A percentile compares a stretch with the other conserved stretches of the same genome.
These are phyloP conservation scores for Megamerina dolium DNA, from an alignment of 2,888 invertebrate species.

Conservation along the genomic window DNA sequence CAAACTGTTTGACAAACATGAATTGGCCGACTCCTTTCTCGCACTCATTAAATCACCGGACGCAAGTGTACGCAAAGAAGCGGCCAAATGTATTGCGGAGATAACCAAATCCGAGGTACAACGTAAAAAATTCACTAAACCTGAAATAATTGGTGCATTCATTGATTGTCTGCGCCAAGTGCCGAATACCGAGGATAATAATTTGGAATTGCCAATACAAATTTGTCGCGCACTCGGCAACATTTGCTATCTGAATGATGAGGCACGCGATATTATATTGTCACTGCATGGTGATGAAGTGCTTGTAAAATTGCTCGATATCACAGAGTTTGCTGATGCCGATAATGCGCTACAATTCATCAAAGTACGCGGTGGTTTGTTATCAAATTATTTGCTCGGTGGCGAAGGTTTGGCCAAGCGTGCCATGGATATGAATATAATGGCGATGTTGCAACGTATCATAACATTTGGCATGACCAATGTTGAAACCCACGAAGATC, in stretches of 20 bases:
- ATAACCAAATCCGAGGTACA: slow-evolving; percentile 72
- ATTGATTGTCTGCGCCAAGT: slow-evolving; percentile 52
- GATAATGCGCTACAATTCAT: slow-evolving; percentile 53
- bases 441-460: slow-evolving; percentile 53
- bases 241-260: slow-evolving; percentile 82
- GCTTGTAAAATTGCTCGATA: slow-evolving; percentile 49
- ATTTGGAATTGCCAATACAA: slow-evolving; percentile 60
- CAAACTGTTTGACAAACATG: slow-evolving; percentile 45
- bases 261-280: slow-evolving; percentile 54
- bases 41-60: slow-evolving; percentile 43
- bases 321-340: slow-evolving; percentile 33
- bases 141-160: slow-evolving; percentile 56
- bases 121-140: slow-evolving; percentile 63
- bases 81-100: slow-evolving; percentile 72
- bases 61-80: slow-evolving; percentile 52
- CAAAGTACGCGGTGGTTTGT: slow-evolving; percentile 65
- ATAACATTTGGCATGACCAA: slow-evolving; percentile 50
- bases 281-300: slow-evolving; percentile 52
- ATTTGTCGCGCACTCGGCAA: slow-evolving; percentile 80
- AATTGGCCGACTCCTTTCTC: slow-evolving; percentile 43
- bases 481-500: slow-evolving; percentile 55
- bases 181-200: slow-evolving; percentile 30
- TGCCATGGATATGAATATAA: slow-evolving; percentile 54
- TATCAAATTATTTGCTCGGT: slow-evolving; percentile 74
- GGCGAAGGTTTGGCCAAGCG: slow-evolving; percentile 62